Evolutionary conservation across 1,140 invertebrate genomes (phyloP).

Genomic region (Limonius californicus): DNA sequence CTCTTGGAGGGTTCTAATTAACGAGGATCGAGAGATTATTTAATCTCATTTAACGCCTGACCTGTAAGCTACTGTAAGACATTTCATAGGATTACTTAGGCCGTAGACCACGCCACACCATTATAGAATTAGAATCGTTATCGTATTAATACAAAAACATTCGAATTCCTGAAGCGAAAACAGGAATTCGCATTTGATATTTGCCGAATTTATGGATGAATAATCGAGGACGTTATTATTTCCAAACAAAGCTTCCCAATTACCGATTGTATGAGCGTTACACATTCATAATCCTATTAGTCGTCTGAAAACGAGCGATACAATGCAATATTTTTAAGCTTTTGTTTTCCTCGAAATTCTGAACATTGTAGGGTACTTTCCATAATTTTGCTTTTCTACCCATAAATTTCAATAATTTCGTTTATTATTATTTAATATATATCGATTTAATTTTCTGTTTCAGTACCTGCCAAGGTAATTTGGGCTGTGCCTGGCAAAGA

Average conservation of each 20-base stretch:
- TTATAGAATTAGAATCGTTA: neutral
- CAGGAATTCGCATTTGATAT: neutral
- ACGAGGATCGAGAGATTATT: slow-evolving; percentile 32
- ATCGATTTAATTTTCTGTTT: slow-evolving; percentile 29
- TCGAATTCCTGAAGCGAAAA: neutral
- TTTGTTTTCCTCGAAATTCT: neutral
- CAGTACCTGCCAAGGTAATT: slow-evolving; percentile 62
- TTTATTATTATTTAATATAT: neutral
- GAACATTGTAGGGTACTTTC: neutral
- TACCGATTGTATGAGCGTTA: slow-evolving; percentile 9
- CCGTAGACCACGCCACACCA: neutral
- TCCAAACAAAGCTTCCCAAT: slow-evolving; percentile 6
- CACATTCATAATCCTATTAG: slow-evolving; percentile 13
- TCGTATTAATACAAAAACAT: neutral
- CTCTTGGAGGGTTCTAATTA: slow-evolving; percentile 25
- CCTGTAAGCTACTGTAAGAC: slow-evolving; percentile 26
- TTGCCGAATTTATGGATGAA: slow-evolving; percentile 1
- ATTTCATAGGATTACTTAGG: slow-evolving; percentile 16
- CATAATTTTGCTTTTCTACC: neutral
- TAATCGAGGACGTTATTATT: slow-evolving; percentile 14
- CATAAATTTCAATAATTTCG: neutral
- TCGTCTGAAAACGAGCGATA: slow-evolving; percentile 11
- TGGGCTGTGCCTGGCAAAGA: slow-evolving; percentile 70
- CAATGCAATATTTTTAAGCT: slow-evolving; percentile 5
- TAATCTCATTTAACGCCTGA: slow-evolving; percentile 33